These are phyloP conservation scores for Girardia tigrina DNA, from an alignment of 2,888 invertebrate genomes.

Conservation along the genomic window DNA sequence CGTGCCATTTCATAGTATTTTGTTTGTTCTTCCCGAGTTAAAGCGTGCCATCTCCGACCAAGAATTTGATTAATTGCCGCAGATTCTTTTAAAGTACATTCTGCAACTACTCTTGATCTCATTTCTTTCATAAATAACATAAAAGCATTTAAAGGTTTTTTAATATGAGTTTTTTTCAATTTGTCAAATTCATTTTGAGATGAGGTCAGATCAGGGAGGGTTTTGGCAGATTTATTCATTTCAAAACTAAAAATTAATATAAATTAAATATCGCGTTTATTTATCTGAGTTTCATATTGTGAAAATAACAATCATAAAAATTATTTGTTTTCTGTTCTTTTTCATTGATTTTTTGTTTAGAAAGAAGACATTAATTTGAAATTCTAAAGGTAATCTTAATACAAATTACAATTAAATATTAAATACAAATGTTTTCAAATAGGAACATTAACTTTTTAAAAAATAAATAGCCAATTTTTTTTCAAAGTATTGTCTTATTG, in stretches of 20 bases:
- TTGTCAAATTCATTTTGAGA: background rate
- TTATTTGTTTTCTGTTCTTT: too few species aligned
- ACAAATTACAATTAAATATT: too few species aligned
- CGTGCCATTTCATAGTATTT: conserved; percentile 99
- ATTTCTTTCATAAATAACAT: conserved; percentile 99
- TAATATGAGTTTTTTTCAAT: conserved; percentile 58
- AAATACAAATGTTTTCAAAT: too few species aligned
- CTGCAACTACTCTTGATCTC: conserved; percentile 92
- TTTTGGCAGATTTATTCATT: background rate
- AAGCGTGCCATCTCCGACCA: conserved; percentile 96
- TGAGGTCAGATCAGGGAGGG: background rate
- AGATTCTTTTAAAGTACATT: conserved; percentile 92
- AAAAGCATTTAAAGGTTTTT: conserved; percentile 98
- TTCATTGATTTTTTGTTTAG: too few species aligned
- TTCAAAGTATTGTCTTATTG: too few species aligned
- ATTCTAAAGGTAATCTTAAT: too few species aligned
- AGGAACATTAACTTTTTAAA: too few species aligned
- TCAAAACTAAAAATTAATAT: background rate
- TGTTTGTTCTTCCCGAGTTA: conserved; percentile 97
- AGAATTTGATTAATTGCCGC: conserved; percentile 98
- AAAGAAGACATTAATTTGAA: too few species aligned
- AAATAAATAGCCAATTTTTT: too few species aligned
- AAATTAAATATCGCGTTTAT: too few species aligned
- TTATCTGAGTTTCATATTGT: too few species aligned
- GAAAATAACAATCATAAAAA: too few species aligned